Base-by-base conservation (phyloP, 2,113 vertebrate species). In the Myotis brandtii region DNA sequence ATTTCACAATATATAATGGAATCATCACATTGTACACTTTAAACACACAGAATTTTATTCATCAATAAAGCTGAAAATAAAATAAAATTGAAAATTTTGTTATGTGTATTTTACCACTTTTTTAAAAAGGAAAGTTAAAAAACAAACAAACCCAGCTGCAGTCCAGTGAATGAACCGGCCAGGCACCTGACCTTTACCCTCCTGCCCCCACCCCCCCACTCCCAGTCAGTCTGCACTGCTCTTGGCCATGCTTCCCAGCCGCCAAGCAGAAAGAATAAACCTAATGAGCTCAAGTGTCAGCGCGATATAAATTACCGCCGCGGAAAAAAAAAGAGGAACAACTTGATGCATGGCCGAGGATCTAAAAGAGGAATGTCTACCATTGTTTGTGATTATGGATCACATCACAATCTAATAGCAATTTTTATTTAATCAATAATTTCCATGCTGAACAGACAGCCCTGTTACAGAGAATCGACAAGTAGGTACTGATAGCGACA, bases 351-450 rank as follows among this genome's bases (percentile, higher is more conserved):
- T 99, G 98, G 98, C 98, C 96, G 97, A 93, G 97, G 90, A 98
- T 97, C 98, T 98, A 98, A 98, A 98, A 99, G 97, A 98, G 98
- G 98, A 98, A 98, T 98, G 98, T 98, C 98, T 98, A 97, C 98
- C 97, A 98, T 98, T 98, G 98, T 98, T 98, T 98, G 98, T 97
- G 98, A 99, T 99, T 99, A 99, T 99, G 98, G 98, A 99, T 99
- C 99, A 99, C 99, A 99, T 99, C 98, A 98, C 98, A 98, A 99
- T 99, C 99, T 99, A 99, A 99, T 99, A 99, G 99, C 99, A 99
- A 99, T 99, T 99, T 99, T 99, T 99, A 99, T 99, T 99, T 99
- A 99, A 99, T 99, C 99, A 99, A 99, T 99, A 99, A 99, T 99
- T 99, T 99, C 99, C 99, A 99, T 99, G 99, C 99, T 99, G 99